Base-by-base conservation (phyloP, 2,888 invertebrate species). In the Diplazon laetatorius region DNA sequence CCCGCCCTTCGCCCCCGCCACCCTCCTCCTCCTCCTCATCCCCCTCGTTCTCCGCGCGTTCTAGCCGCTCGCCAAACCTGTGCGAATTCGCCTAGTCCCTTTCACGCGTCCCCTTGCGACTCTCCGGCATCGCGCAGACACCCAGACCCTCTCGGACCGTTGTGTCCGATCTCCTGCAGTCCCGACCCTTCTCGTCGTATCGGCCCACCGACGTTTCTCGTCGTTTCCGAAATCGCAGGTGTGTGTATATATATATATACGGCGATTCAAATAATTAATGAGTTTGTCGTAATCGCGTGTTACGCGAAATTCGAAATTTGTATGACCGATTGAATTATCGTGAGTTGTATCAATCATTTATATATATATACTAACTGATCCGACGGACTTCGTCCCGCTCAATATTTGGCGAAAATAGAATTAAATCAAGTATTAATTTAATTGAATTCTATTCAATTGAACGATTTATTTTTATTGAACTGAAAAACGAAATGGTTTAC, bases 21-120 rank as follows among this genome's bases (percentile, higher is more conserved):
- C n/a, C n/a, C 42, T 22, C 42, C 57, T n/a, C n/a, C n/a, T n/a
- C n/a, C 83, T 80, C 83, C 83, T 83, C 83, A 84, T 59, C 60
- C 30, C 25, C 18, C 55, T 25, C 55, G 10, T 18, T 42, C 30
- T 52, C 39, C 5, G 18, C 9, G 9, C 44, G 12, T 30, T 48
- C 30, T 22, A 39, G 20, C 39, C 20, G 22, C 65, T 39, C 46
- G 48, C 30, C 35, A 37, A 66, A 18, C 39, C 65, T 50, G 39
- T 39, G 37, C 39, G 22, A 14, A 68, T 68, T 42, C 50, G 20
- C 60, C 16, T 46, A 48, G 55, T 55, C 46, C 72, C 62, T 63
- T 72, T 62, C 55, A 55, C 62, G 25, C 63, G 52, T 73, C 46
- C 44, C 30, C 20, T 16, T 25, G 35, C 63, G 30, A 16, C 22